phyloP scores from a whole-genome alignment of 2,888 invertebrate genomes.

The Cantharis lateralis region DNA sequence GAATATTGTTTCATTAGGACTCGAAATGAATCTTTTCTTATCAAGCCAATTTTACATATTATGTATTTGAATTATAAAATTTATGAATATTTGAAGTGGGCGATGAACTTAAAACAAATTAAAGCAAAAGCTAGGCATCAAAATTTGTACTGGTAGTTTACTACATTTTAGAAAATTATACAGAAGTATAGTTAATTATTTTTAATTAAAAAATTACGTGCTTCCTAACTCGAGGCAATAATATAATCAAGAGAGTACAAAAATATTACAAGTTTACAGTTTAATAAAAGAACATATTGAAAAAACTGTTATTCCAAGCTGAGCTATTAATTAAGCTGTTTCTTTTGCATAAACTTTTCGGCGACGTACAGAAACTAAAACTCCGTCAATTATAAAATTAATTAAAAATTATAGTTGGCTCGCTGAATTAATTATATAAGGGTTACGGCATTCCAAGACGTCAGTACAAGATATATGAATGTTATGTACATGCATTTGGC shows the following conservation, averaged over 20 bases:
- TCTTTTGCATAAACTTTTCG: not conserved
- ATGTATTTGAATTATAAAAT: no score
- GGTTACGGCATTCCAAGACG: not conserved
- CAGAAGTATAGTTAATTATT: no score
- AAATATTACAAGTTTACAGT: not conserved
- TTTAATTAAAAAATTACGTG: not conserved
- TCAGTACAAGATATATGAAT: not conserved
- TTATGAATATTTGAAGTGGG: no score
- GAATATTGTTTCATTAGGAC: no score
- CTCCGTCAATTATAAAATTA: not conserved
- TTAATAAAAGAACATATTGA: not conserved
- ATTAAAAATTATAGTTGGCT: not conserved
- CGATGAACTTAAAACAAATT: no score
- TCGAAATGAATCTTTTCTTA: no score
- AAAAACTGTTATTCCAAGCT: not conserved
- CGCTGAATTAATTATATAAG: not conserved
- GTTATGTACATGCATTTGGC: not conserved
- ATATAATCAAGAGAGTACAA: not conserved
- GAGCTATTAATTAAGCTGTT: not conserved
- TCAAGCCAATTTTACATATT: no score
- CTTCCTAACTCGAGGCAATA: not conserved
- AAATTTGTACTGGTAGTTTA: no score
- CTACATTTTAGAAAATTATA: no score
- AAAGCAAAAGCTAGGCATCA: no score
- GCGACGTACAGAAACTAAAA: not conserved